Conservation (phyloP, 2,113 vertebrate genomes). For the Dasyornis broadbenti region DNA sequence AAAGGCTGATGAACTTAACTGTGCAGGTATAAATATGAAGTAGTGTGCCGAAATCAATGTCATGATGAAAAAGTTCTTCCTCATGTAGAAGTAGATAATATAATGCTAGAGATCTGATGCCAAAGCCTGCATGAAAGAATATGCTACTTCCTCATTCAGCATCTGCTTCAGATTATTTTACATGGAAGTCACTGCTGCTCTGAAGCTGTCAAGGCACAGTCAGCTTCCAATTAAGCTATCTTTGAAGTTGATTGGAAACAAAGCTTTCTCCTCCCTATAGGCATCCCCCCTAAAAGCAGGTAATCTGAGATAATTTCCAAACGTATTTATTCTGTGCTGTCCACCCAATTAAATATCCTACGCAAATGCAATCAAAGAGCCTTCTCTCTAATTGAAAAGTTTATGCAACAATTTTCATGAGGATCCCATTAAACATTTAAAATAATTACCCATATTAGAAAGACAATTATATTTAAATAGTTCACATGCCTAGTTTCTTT, state of each 20-base stretch:
- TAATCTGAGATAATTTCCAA: slow-evolving; percentile 22
- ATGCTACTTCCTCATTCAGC: slow-evolving; percentile 9
- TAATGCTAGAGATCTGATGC: neutral
- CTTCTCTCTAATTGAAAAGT: slow-evolving; percentile 4
- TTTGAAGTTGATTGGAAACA: slow-evolving; percentile 17
- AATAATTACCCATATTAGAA: slow-evolving; percentile 25
- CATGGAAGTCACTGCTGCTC: slow-evolving; percentile 44
- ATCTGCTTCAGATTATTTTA: slow-evolving; percentile 44
- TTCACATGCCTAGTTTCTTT: neutral
- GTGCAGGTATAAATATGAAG: neutral
- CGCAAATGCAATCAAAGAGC: neutral
- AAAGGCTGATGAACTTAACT: neutral
- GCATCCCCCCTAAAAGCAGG: neutral
- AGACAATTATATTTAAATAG: slow-evolving; percentile 30
- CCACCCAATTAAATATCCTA: slow-evolving; percentile 5
- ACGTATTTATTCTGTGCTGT: neutral
- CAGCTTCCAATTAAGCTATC: slow-evolving; percentile 39
- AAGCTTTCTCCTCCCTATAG: neutral
- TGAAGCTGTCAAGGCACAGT: slow-evolving; percentile 33
- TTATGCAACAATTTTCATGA: slow-evolving; percentile 12
- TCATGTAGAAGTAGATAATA: neutral
- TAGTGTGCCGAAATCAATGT: neutral
- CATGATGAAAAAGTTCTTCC: neutral
- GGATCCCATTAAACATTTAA: slow-evolving; percentile 1
- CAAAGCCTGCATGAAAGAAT: slow-evolving; percentile 4